Conservation (phyloP, 2,888 invertebrate species). For the Athrips mouffetella region DNA sequence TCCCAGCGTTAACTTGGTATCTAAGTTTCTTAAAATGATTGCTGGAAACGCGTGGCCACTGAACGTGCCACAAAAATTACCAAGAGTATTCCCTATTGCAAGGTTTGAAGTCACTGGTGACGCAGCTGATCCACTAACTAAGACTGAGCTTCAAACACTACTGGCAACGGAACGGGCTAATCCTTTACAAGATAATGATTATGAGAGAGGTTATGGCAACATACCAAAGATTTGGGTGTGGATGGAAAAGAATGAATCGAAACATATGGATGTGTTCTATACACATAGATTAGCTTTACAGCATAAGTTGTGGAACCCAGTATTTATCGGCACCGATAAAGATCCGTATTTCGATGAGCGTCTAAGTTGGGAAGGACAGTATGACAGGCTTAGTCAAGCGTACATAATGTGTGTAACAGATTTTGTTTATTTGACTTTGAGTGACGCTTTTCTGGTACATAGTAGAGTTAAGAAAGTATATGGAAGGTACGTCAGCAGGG, state of each 20-base stretch:
- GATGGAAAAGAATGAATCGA: background rate
- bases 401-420: background rate
- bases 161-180: background rate
- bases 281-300: too few relatives aligned
- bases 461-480: background rate
- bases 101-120: background rate
- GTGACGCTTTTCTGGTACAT: background rate
- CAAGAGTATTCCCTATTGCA: background rate
- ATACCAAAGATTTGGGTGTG: background rate
- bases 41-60: background rate
- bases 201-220: background rate
- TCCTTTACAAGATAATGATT: background rate
- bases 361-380: background rate
- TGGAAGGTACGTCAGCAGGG: background rate
- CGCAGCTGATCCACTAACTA: background rate
- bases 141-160: background rate
- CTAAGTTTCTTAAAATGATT: constrained; percentile 2
- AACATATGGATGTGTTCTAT: background rate
- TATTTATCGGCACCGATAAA: background rate
- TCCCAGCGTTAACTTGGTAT: background rate
- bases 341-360: constrained; percentile 1
- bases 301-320: background rate
- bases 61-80: background rate
- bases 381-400: background rate
- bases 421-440: background rate